Evolutionary conservation across 2,888 invertebrate genomes (phyloP).

Genomic region (Eumacrocentrus americanus): DNA sequence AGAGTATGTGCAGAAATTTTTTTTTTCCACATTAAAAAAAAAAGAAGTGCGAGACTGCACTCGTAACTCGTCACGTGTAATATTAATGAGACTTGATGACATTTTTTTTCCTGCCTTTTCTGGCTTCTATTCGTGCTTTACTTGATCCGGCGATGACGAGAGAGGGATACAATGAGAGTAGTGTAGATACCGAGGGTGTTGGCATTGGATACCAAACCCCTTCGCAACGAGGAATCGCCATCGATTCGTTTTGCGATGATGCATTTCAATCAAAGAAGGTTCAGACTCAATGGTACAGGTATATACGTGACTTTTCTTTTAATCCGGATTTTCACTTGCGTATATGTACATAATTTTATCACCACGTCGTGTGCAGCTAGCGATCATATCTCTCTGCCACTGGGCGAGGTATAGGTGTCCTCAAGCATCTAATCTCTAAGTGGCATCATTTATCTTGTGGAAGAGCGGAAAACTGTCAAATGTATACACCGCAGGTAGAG

Average conservation of each 20-base stretch:
- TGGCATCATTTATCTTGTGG: conserved; percentile 48
- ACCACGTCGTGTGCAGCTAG: neutral
- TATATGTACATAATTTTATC: conserved; percentile 13
- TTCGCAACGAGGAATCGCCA: conserved; percentile 1
- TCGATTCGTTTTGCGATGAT: neutral
- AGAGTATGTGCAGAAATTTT: conserved; percentile 6
- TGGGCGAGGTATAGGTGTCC: conserved; percentile 33
- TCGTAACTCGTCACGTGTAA: conserved; percentile 15
- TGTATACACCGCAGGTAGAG: conserved; percentile 26
- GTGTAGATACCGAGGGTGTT: conserved; percentile 14
- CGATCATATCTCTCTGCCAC: conserved; percentile 35
- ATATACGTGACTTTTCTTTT: too few relatives aligned
- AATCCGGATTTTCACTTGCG: too few relatives aligned
- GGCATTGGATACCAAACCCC: conserved; percentile 18
- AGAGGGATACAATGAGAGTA: neutral
- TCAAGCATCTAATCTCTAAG: conserved; percentile 52
- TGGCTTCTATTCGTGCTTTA: neutral
- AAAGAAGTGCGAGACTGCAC: neutral
- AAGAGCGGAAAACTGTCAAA: conserved; percentile 40
- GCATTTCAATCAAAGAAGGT: neutral
- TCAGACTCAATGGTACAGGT: too few relatives aligned
- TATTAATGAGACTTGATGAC: conserved; percentile 1
- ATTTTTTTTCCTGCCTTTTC: conserved; percentile 3
- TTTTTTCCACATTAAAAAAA: conserved; percentile 12
- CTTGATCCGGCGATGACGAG: conserved; percentile 9